Base-by-base conservation (phyloP, 1,140 invertebrate species). In the Zaprionus ghesquierei region DNA sequence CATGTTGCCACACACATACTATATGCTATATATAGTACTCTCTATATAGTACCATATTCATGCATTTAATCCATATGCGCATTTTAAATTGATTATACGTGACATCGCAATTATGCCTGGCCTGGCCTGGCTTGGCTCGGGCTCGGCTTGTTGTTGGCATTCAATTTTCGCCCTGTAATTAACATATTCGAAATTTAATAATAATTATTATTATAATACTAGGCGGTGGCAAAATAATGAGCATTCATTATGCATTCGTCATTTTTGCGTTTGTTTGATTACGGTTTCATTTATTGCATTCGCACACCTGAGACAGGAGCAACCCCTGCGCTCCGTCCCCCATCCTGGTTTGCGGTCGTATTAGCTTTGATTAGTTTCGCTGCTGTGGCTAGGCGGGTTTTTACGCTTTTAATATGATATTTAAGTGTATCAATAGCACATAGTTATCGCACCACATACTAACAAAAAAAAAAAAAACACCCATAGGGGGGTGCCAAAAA, bases 1-100 rank as follows among this genome's bases (percentile, higher is more conserved):
- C 51, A 63, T 63, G 60, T 41, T 46, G 38, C 41, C 49, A 25
- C 23, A n/a, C 31, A 29, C 13, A 33, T 33, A 35, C n/a, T 15
- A 62, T 25, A 62, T 27, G 41, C 35, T 20, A 13, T 31, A 44
- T n/a, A 51, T 59, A 25, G 22, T 12, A 1, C 35, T 15, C n/a
- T 41, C 25, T 59, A 8, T 10, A 44, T 27, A 49, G 13, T n/a
- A 38, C 25, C 10, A 58, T 31, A 22, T 60, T 50, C 12, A 18
- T 62, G 27, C 23, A 18, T 29, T 15, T 44, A 10, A 27, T 41
- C 69, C 63, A 51, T 60, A 56, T 72, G 69, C 65, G 63, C 25
- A 72, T 60, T 66, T 72, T 72, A 54, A 66, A 72, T 72, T 68
- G 55, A 72, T 66, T 66, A 49, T 72, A 55, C 56, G 64, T 73